Evolutionary conservation across 2,888 invertebrate species (phyloP), one percentile per base, ranked within the genome.

Genomic region (Hydropsyche betteni): DNA sequence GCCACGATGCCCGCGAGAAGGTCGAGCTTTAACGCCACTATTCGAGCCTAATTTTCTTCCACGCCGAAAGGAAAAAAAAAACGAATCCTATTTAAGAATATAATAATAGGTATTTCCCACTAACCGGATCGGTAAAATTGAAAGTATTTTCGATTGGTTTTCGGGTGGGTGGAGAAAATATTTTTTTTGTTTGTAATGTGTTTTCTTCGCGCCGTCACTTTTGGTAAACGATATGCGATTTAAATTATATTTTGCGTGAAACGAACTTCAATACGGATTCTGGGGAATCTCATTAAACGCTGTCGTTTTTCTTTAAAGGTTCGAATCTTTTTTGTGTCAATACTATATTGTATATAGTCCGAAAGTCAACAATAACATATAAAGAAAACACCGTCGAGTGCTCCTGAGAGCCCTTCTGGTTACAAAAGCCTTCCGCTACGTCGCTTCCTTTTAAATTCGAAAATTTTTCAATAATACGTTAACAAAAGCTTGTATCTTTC

Each of bases 401-500:
- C 24, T 24, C 24, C 51, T 52, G 51, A 64, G 50, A 51, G 38
- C 34, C 68, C 68, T 71, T 24, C 44, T 38, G 16, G 51, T 58
- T 44, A 69, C 73, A 74, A 76, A 76, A 70, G 69, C 51, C 58
- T 76, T 76, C 73, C 74, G 76, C 76, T 68, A 50, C 74, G 74
- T 76, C 76, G 76, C 76, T 73, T 76, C 69, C 74, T 74, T 76
- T 74, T 52, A 44, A 24, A 69, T 44, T 24, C n/a, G 38, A 36
- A 69, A 38, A 10, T 53, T 58, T 24, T 36, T 12, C 34, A 36
- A 36, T n/a, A 64, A 64, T 64, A 36, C 24, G 34, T 10, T 36
- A 10, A 36, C 64, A 34, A 64, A 36, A 12, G 64, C 8, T 12
- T 55, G 53, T 53, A 33, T 53, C 6, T 53, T 34, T 7, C n/a